These are phyloP conservation scores for Dolichopus griseipennis DNA, from an alignment of 2,888 invertebrate genomes.

Conservation along the genomic window DNA sequence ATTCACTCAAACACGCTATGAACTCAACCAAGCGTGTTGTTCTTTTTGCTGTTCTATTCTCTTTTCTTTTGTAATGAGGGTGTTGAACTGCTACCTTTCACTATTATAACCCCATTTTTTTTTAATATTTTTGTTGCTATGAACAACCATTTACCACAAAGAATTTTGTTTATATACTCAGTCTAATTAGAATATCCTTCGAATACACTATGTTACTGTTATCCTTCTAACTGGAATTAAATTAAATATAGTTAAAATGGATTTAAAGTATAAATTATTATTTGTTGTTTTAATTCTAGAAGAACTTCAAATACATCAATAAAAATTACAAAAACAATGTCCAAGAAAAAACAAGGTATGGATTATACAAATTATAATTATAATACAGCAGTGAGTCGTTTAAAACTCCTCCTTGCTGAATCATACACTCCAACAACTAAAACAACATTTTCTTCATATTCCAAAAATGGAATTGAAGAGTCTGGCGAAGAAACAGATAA, in stretches of 20 bases:
- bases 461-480: conserved; percentile 42
- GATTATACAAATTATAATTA: conserved; percentile 80
- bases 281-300: conserved; percentile 11
- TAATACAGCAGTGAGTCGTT: conserved; percentile 71
- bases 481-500: conserved; percentile 53
- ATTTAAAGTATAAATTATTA: conserved; percentile 29
- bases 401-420: conserved; percentile 67
- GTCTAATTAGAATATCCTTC: conserved; percentile 11
- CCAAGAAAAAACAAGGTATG: conserved; percentile 46
- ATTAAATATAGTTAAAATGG: conserved; percentile 14
- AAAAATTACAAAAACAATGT: conserved; percentile 37
- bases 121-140: background rate
- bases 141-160: background rate
- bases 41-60: background rate
- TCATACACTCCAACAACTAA: conserved; percentile 54
- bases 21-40: background rate
- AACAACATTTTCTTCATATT: conserved; percentile 28
- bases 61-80: background rate
- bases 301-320: conserved; percentile 28
- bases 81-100: background rate
- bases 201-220: conserved; percentile 12
- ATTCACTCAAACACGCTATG: background rate
- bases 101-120: background rate
- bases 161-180: conserved; percentile 10
- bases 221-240: conserved; percentile 15